These are phyloP conservation scores for Coleophora flavipennella DNA, from an alignment of 2,888 invertebrate genomes.

Conservation along the genomic window DNA sequence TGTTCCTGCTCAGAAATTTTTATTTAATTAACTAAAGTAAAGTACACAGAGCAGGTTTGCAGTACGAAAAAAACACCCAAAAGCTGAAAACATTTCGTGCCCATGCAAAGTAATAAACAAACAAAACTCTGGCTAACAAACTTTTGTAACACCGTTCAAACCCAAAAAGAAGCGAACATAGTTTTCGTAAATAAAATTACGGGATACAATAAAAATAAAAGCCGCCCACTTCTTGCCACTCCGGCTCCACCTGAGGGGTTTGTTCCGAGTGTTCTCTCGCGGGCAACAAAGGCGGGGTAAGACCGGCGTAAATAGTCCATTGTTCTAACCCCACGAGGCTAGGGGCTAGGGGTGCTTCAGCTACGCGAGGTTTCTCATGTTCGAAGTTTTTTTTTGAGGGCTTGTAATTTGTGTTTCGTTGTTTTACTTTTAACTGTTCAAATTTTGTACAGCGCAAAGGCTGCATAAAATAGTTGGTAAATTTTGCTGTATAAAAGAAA, in stretches of 20 bases:
- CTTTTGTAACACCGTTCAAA: too few relatives aligned
- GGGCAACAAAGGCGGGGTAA: slow-evolving; percentile 40
- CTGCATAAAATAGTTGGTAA: too few relatives aligned
- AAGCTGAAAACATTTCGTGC: too few relatives aligned
- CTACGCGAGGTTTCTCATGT: slow-evolving; percentile 6
- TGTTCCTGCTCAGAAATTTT: too few relatives aligned
- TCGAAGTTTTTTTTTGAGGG: slow-evolving; percentile 18
- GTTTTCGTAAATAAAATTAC: background rate
- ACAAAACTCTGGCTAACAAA: too few relatives aligned
- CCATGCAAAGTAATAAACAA: too few relatives aligned
- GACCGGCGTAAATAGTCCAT: slow-evolving; percentile 50
- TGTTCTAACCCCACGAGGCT: slow-evolving; percentile 36
- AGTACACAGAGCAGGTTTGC: too few relatives aligned
- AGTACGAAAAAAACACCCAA: too few relatives aligned
- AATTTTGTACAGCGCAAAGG: background rate
- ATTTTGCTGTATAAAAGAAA: too few relatives aligned
- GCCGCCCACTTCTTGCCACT: slow-evolving; percentile 16
- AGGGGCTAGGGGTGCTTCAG: slow-evolving; percentile 15
- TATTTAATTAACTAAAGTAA: too few relatives aligned
- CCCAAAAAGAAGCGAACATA: background rate
- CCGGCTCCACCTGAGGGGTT: slow-evolving; percentile 22
- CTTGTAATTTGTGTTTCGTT: slow-evolving; percentile 4
- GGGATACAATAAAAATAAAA: slow-evolving; percentile 5
- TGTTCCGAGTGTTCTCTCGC: slow-evolving; percentile 31
- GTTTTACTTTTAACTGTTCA: background rate